Conservation (phyloP, 2,113 vertebrate species). For the Sinocyclocheilus maitianheensis region DNA sequence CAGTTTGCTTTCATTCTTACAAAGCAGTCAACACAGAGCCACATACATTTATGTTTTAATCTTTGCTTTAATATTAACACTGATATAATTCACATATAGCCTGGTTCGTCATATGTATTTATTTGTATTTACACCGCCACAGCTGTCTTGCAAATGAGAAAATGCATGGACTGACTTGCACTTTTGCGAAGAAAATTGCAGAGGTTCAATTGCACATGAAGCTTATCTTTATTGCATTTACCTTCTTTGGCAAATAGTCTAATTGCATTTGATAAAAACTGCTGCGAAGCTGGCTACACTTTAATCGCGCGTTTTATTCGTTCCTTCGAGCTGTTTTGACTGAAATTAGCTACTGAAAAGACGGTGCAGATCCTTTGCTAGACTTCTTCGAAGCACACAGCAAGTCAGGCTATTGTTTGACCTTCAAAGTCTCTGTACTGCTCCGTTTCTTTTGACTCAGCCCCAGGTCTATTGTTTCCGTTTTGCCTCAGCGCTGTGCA, state of each 20-base stretch:
- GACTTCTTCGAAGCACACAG: conserved; percentile 36
- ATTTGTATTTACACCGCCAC: conserved; percentile 6
- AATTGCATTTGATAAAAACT: conserved; percentile 44
- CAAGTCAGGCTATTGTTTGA: conserved; percentile 68
- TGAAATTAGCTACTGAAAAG: conserved; percentile 33
- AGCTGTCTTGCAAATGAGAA: not conserved
- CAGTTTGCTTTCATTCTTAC: not conserved
- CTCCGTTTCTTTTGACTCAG: conserved; percentile 52
- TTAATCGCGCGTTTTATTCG: conserved; percentile 32
- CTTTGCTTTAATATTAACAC: conserved; percentile 1
- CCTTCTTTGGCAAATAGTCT: conserved; percentile 45
- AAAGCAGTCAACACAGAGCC: not conserved
- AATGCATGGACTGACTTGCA: not conserved
- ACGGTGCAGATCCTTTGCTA: not conserved
- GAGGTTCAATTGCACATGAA: not conserved
- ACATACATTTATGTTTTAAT: not conserved
- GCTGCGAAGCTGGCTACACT: not conserved
- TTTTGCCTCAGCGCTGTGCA: conserved; percentile 42
- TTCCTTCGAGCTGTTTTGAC: conserved; percentile 47
- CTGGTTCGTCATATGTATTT: not conserved
- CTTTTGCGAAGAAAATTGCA: not conserved
- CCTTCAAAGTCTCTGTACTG: conserved; percentile 68
- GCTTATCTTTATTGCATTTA: conserved; percentile 28
- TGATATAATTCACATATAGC: not conserved
- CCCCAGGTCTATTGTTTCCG: conserved; percentile 62